Percentiles rank a stretch among this genome's conserved stretches.
These are phyloP conservation scores for Tenebrosternarchus preto DNA, from an alignment of 2,113 vertebrate genomes.

Conservation along the genomic window DNA sequence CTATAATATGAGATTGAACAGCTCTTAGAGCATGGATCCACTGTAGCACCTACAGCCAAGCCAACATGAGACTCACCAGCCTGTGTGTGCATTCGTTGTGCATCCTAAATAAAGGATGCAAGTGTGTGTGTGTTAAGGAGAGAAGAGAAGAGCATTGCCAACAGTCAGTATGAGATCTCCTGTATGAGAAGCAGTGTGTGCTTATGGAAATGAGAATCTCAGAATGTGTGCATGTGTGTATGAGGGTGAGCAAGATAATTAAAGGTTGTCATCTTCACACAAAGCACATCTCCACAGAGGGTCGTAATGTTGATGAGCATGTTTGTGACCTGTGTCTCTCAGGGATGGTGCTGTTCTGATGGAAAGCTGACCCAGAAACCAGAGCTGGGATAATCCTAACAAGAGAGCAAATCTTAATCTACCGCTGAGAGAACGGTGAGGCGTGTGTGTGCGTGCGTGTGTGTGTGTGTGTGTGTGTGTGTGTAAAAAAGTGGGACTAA, in stretches of 20 bases:
- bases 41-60: too few species aligned
- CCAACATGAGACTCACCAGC: too few species aligned
- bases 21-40: too few species aligned
- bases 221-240: background rate
- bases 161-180: conserved; percentile 1
- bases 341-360: conserved; percentile 42
- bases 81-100: too few species aligned
- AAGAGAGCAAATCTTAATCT: conserved; percentile 54
- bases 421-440: background rate
- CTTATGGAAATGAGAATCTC: conserved; percentile 18
- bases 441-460: too few species aligned
- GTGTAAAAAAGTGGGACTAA: too few species aligned
- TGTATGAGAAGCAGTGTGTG: conserved; percentile 24
- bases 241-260: conserved; percentile 42
- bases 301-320: conserved; percentile 40
- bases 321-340: conserved; percentile 46
- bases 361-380: conserved; percentile 56
- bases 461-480: too few species aligned
- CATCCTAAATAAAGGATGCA: too few species aligned
- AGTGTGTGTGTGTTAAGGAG: background rate
- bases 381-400: conserved; percentile 52
- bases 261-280: conserved; percentile 45
- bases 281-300: conserved; percentile 39
- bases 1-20: too few species aligned
- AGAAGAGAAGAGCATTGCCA: background rate